Evolutionary conservation across 1,140 invertebrate species (phyloP), one percentile per base, ranked within the genome.

Genomic region (Lithobius niger): DNA sequence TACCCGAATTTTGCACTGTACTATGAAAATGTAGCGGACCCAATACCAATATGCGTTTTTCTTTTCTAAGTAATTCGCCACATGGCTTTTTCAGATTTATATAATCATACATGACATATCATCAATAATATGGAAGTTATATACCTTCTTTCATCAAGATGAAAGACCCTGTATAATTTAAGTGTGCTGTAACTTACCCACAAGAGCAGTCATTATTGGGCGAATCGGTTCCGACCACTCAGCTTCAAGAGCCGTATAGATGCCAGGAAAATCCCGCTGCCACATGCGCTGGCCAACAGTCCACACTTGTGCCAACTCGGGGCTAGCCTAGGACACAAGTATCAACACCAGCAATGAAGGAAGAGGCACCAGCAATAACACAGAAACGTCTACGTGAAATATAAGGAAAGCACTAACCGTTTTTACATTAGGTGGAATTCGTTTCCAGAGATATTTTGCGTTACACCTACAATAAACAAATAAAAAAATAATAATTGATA

Each of bases 401-500:
- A 13, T 10, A 40, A 13, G 31, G 18, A 40, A 13, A 13, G 31
- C 10, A 40, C 10, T 65, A 62, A 70, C 76, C 50, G 69, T 71
- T 71, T 88, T 90, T 10, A 85, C 66, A 64, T 67, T 74, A 36
- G 69, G 62, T 19, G 88, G 88, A 61, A 91, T 90, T 67, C 88
- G 79, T 69, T 92, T 90, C 89, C 89, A 94, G 60, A 92, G 73
- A 72, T 83, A 88, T 72, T 92, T 94, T 2, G 88, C 87, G 77
- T 86, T 86, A 65, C 84, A 86, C n/a, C n/a, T n/a, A n/a, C n/a
- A n/a, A n/a, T n/a, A n/a, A n/a, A n/a, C n/a, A n/a, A n/a, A n/a
- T n/a, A n/a, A n/a, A n/a, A n/a, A n/a, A n/a, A n/a, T n/a, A n/a
- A n/a, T n/a, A n/a, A n/a, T n/a, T n/a, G n/a, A n/a, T n/a, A n/a